Evolutionary conservation across 2,113 vertebrate species (phyloP).

Genomic region (Cervus canadensis): DNA sequence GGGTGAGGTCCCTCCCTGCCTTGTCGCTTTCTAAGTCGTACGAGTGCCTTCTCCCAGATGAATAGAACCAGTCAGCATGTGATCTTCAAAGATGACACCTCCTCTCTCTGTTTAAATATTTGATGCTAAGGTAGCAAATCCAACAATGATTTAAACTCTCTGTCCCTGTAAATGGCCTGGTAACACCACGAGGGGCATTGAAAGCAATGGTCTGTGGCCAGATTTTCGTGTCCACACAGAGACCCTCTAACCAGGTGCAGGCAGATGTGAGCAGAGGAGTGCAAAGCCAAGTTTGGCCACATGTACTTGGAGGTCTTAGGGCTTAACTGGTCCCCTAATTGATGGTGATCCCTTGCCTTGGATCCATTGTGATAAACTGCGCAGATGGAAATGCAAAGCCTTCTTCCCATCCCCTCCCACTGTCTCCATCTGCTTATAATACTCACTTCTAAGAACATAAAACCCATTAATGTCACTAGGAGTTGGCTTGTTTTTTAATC

Average conservation of each 20-base stretch:
- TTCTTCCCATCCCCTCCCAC: constrained; percentile 7
- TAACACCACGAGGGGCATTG: not conserved
- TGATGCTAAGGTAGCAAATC: not conserved
- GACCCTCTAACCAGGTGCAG: constrained; percentile 18
- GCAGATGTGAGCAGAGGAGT: not conserved
- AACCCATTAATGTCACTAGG: constrained; percentile 55
- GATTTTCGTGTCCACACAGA: not conserved
- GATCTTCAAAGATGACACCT: not conserved
- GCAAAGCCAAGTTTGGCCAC: not conserved
- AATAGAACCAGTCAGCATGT: not conserved
- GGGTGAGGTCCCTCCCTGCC: not conserved
- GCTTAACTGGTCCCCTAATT: constrained; percentile 70
- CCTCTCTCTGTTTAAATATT: not conserved
- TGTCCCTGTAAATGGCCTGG: not conserved
- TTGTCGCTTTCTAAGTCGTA: not conserved
- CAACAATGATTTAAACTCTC: not conserved
- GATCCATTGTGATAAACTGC: constrained; percentile 35
- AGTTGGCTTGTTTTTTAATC: constrained; percentile 75
- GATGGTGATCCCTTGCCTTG: constrained; percentile 68
- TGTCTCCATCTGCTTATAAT: constrained; percentile 77
- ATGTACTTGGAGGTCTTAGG: constrained; percentile 17
- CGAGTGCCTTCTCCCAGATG: not conserved
- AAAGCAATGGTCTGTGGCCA: not conserved
- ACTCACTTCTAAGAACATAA: constrained; percentile 67
- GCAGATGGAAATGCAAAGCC: constrained; percentile 46